Base-by-base conservation (phyloP, 2,797 vertebrate species). In the Dicrostonyx torquatus region DNA sequence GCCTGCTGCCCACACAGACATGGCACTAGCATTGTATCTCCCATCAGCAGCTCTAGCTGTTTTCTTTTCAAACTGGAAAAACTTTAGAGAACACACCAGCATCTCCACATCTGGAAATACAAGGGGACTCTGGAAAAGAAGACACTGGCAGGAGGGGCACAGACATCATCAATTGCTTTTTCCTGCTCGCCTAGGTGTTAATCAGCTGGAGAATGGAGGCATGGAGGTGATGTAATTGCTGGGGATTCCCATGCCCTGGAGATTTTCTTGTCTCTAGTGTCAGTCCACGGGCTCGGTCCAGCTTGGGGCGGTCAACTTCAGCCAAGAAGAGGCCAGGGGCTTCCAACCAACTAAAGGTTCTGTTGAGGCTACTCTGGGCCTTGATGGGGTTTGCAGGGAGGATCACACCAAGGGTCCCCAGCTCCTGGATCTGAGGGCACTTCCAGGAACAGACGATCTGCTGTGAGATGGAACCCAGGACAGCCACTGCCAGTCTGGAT, bases 361-460 rank as follows among this genome's bases (percentile, higher is more conserved):
- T 94, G 40, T 17, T 73, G 91, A 58, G 95, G 95, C 87, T 60
- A 86, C 64, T 97, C 66, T 0, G 75, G 93, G 26, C 96, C 96
- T 40, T 11, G 26, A 34, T n/a, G 34, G 48, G 31, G 98, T 94
- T 93, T 53, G 96, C 13, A 0, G 17, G 24, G 77, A 26, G 43
- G 55, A 6, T n/a, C 17, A 6, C 22, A 15, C 24, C 45, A 4
- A 66, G 68, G 75, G 50, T 94, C 70, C 98, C 98, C 50, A 99
- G 97, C 96, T 99, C 99, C 95, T 99, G 98, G 89, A 99, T 99
- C 66, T 97, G 98, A 0, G 99, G 99, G 48, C 97, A 98, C 95
- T 98, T 98, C 95, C 98, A 98, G 0, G 98, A 99, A 64, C 99
- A 98, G 95, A 99, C 99, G 97, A 98, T 99, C 97, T 99, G 99